Base-by-base conservation (phyloP, 1,140 invertebrate species). In the Zaprionus taronus region DNA sequence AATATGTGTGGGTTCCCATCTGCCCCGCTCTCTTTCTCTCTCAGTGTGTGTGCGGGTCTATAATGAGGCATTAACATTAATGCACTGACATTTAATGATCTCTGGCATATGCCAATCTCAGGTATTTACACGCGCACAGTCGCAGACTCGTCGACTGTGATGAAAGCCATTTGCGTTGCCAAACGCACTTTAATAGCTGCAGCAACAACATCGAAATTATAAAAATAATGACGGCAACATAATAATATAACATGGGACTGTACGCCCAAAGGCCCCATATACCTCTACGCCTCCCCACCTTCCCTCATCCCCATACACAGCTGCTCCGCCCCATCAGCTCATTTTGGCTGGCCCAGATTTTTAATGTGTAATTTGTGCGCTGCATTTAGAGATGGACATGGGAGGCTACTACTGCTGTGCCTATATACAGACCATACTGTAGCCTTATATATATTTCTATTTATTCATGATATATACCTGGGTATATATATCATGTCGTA, bases 91-190 rank as follows among this genome's bases (percentile, higher is more conserved):
- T 55, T 74, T 62, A 69, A 74, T 55, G 72, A 74, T 74, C 72
- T 74, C 72, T 44, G 72, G 72, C 66, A 70, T 69, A 75, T 75
- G 72, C 51, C 72, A 70, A 75, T 62, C 41, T 69, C 72, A 75
- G 72, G 66, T 75, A 74, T 74, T 74, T 74, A 74, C 41, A 49
- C 71, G 41, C 41, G n/a, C n/a, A 2, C 41, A 7, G 1, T n/a
- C 15, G 5, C 31, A 34, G 31, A 11, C 38, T 41, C 34, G 56
- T 61, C 36, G 28, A 61, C 47, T 68, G 65, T 68, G 71, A 73
- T 73, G 71, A 73, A 73, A 73, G 65, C 65, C 72, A 70, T 74
- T 70, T 70, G 58, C 22, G 66, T 70, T 75, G 58, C 49, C 72
- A 64, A 70, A 70, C 72, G 72, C 72, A 69, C 55, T 74, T 70